Conservation (phyloP, 2,888 invertebrate genomes). For the Enchytraeus crypticus region DNA sequence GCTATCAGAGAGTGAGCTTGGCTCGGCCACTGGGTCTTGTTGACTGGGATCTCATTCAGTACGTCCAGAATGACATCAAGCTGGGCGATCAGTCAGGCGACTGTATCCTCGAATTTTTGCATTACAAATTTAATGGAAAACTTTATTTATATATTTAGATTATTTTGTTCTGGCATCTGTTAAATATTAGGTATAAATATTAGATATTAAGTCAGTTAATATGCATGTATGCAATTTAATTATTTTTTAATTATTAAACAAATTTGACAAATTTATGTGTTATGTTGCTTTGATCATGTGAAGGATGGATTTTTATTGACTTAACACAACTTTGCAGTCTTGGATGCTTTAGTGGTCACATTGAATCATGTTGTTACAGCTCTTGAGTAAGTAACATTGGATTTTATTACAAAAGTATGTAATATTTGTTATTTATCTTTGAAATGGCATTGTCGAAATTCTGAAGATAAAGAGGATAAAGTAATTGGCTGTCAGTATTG, state of each 20-base stretch:
- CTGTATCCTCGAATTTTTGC: slow-evolving; percentile 55
- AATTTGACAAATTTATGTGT: not conserved
- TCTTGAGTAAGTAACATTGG: slow-evolving; percentile 50
- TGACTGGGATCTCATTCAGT: slow-evolving; percentile 57
- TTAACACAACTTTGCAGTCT: slow-evolving; percentile 30
- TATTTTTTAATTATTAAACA: not conserved
- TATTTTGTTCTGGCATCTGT: too few species aligned
- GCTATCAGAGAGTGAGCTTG: slow-evolving; percentile 57
- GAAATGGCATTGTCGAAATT: too few species aligned
- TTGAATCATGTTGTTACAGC: slow-evolving; percentile 45
- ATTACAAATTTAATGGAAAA: too few species aligned
- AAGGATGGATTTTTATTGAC: not conserved
- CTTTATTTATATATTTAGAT: too few species aligned
- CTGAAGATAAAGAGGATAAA: too few species aligned
- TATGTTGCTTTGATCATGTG: not conserved
- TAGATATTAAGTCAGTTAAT: not conserved
- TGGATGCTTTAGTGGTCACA: slow-evolving; percentile 49
- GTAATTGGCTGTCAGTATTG: too few species aligned
- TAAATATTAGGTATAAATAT: not conserved
- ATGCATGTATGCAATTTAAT: not conserved
- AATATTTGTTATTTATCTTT: not conserved
- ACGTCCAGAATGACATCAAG: slow-evolving; percentile 42
- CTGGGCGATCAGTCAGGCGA: slow-evolving; percentile 55
- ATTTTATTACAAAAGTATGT: not conserved
- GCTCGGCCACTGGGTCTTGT: slow-evolving; percentile 53